Conservation (phyloP, 1,140 invertebrate genomes). For the Sycophaga agraensis region DNA sequence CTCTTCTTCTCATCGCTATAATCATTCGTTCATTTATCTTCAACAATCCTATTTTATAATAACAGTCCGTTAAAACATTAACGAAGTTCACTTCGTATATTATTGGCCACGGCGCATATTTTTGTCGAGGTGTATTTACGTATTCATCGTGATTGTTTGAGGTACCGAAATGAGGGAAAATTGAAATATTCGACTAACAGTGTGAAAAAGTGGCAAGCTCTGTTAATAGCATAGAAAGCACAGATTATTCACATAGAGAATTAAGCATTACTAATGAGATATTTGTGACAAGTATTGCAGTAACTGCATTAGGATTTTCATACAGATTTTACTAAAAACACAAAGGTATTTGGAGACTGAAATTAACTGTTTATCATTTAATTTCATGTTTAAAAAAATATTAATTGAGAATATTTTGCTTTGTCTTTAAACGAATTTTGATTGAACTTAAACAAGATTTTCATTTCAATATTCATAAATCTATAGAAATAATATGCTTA, state of each 20-base stretch:
- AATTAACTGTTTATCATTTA: too few species aligned
- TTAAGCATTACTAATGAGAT: too few species aligned
- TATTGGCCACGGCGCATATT: slow-evolving; percentile 10
- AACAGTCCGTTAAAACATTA: slow-evolving; percentile 47
- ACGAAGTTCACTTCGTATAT: slow-evolving; percentile 5
- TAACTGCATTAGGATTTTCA: too few species aligned
- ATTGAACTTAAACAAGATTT: too few species aligned
- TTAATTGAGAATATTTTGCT: too few species aligned
- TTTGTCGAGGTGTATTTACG: slow-evolving; percentile 15
- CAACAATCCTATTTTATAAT: slow-evolving; percentile 50
- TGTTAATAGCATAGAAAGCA: background rate
- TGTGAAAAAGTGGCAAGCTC: slow-evolving; percentile 16
- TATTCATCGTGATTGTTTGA: slow-evolving; percentile 26
- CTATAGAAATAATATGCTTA: too few species aligned
- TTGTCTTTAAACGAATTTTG: too few species aligned
- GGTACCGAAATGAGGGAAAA: slow-evolving; percentile 5
- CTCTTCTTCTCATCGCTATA: background rate
- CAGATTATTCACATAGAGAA: background rate
- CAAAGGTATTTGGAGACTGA: too few species aligned
- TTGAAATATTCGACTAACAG: background rate
- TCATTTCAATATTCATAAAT: too few species aligned
- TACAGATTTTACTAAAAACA: too few species aligned
- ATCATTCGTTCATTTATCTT: slow-evolving; percentile 33
- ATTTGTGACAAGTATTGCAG: too few species aligned
- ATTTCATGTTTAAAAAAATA: too few species aligned